These are phyloP conservation scores for Hymenopus coronatus DNA, from an alignment of 2,888 invertebrate genomes.

Conservation along the genomic window DNA sequence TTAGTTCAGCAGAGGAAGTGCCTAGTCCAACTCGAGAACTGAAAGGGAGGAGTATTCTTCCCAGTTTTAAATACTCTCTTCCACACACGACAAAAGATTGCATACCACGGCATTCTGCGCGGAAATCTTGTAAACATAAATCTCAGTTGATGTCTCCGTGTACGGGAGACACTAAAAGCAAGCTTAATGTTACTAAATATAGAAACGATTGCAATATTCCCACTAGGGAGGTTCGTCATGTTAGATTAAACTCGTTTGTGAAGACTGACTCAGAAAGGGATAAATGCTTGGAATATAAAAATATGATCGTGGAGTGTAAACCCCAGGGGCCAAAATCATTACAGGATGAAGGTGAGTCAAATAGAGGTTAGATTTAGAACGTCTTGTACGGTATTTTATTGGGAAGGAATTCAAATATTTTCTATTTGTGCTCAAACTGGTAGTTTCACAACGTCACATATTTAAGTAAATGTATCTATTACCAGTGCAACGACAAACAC, in stretches of 20 bases:
- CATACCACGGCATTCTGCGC: background rate
- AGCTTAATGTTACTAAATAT: background rate
- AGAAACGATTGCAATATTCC: background rate
- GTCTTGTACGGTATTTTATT: no score
- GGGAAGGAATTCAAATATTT: no score
- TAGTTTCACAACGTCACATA: no score
- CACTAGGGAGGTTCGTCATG: background rate
- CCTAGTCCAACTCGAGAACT: background rate
- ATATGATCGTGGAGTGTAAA: background rate
- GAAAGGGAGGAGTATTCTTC: background rate
- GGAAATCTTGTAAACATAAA: background rate
- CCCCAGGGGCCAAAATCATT: background rate
- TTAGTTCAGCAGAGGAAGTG: constrained; percentile 8
- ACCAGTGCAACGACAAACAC: no score
- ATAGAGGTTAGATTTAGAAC: background rate
- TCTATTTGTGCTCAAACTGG: no score
- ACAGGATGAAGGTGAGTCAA: constrained; percentile 2
- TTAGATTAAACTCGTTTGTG: background rate
- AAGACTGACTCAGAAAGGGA: background rate
- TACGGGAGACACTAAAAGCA: background rate
- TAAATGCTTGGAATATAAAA: background rate
- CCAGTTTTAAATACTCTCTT: background rate
- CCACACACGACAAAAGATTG: background rate
- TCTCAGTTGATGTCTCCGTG: background rate
- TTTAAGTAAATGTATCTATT: no score